Evolutionary conservation across 2,797 vertebrate genomes (phyloP).

Genomic region (Mus spretus): DNA sequence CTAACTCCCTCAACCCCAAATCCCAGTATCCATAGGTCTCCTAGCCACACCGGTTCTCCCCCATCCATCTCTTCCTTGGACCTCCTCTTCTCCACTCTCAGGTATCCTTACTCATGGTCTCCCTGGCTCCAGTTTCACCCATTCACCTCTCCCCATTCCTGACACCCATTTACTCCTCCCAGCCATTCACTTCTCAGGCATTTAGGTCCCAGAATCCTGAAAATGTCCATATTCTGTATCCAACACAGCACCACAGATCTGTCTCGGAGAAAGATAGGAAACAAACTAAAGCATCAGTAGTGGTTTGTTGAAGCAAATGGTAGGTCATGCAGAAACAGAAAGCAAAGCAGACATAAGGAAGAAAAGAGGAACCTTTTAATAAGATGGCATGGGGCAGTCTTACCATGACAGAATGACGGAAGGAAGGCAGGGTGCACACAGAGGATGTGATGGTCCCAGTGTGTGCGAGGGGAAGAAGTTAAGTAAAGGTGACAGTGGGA

Average conservation of each 20-base stretch:
- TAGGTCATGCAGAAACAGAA: neutral
- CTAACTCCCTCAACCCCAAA: neutral
- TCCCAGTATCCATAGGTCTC: neutral
- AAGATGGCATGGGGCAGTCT: neutral
- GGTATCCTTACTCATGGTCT: neutral
- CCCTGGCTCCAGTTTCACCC: neutral
- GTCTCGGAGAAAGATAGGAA: neutral
- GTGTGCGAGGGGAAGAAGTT: neutral
- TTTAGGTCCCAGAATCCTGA: neutral
- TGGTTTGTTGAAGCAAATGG: neutral
- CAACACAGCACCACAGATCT: neutral
- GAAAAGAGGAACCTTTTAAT: neutral
- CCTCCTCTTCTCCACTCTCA: neutral
- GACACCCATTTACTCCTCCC: neutral
- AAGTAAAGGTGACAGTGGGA: accelerated
- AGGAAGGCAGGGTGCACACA: neutral
- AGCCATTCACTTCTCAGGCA: neutral
- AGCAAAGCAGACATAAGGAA: neutral
- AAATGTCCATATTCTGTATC: neutral
- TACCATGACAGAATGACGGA: neutral
- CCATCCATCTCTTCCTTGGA: neutral
- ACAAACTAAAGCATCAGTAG: neutral
- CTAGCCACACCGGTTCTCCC: neutral
- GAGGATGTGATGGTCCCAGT: neutral
- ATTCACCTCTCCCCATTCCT: neutral